Conservation (phyloP, 2,113 vertebrate genomes). For the Narcine bancroftii region DNA sequence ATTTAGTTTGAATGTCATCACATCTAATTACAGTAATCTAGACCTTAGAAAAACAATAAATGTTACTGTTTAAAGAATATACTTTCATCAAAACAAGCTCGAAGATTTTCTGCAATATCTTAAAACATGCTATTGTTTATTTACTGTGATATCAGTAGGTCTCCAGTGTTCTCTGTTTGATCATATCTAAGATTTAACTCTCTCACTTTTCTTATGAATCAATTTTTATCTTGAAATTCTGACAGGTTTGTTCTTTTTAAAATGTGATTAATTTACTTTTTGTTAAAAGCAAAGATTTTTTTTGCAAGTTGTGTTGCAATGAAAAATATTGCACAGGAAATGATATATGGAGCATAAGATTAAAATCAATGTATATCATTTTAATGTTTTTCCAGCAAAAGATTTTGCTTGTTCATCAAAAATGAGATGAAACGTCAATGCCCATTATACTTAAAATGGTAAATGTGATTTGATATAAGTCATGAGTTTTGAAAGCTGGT, state of each 20-base stretch:
- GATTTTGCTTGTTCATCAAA: neutral
- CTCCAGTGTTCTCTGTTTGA: neutral
- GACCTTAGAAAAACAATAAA: neutral
- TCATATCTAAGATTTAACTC: neutral
- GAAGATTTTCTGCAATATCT: neutral
- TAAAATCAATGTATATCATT: neutral
- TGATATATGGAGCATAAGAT: neutral
- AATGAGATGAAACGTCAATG: neutral
- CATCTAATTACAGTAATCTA: neutral
- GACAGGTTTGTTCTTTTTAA: neutral
- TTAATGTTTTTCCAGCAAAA: neutral
- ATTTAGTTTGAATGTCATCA: neutral
- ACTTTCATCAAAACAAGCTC: neutral
- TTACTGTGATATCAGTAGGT: neutral
- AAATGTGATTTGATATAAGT: neutral
- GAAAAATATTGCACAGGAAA: neutral
- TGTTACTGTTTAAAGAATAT: neutral
- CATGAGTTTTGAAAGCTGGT: neutral
- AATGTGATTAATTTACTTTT: neutral
- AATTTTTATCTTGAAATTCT: neutral
- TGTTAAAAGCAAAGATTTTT: neutral
- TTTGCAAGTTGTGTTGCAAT: neutral
- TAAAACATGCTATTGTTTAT: neutral
- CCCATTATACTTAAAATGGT: neutral
- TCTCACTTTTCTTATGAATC: neutral